Conservation (phyloP, 2,113 vertebrate species). For the Odontophorus gujanensis region DNA sequence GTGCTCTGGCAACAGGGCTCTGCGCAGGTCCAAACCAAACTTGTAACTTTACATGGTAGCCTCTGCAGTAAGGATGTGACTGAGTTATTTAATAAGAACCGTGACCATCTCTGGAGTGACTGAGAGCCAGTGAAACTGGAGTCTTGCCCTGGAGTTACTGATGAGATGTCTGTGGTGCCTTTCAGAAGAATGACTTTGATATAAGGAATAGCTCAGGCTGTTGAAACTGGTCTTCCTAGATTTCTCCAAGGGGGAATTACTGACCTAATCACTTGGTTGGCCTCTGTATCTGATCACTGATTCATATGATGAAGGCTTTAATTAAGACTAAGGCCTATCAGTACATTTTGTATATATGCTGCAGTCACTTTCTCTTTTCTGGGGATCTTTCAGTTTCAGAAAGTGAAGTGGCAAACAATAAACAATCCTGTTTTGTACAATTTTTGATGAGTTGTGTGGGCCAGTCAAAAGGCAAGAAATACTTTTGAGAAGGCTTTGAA, state of each 20-base stretch:
- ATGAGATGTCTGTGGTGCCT: not conserved
- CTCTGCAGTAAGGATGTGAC: rapidly evolving
- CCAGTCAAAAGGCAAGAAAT: not conserved
- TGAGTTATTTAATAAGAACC: not conserved
- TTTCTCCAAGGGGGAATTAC: not conserved
- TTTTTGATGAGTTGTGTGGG: not conserved
- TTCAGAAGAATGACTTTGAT: not conserved
- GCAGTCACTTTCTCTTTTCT: not conserved
- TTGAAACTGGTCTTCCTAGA: not conserved
- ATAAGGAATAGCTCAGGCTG: not conserved
- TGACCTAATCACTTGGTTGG: not conserved
- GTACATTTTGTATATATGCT: not conserved
- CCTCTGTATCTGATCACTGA: not conserved
- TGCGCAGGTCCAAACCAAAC: not conserved
- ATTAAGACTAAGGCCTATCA: not conserved
- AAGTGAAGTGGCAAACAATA: not conserved
- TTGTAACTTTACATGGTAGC: rapidly evolving
- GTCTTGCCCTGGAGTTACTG: not conserved
- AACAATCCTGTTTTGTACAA: not conserved
- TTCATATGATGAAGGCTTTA: not conserved
- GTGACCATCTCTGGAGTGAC: not conserved
- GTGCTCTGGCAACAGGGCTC: not conserved
- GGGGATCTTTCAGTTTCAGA: not conserved
- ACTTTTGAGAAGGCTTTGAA: constrained; percentile 17
- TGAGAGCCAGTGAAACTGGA: not conserved